Conservation (phyloP, 2,113 vertebrate genomes). For the Sterrhoptilus dennistouni region DNA sequence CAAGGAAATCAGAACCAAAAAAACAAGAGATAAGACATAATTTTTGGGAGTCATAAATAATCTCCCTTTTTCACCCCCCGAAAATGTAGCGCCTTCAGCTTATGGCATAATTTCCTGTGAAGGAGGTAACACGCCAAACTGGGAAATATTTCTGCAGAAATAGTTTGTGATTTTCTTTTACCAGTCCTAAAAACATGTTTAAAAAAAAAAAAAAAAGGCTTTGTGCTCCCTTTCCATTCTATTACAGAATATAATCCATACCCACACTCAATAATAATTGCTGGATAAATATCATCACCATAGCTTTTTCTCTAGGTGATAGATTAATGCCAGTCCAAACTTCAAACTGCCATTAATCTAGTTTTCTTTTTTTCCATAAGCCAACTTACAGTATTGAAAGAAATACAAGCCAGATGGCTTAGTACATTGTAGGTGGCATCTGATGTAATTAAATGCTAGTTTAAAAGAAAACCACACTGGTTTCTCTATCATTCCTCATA, state of each 20-base stretch:
- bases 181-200: not conserved
- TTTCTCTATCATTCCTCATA: not conserved
- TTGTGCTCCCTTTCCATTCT: not conserved
- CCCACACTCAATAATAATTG: not conserved
- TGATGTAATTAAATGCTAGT: not conserved
- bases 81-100: not conserved
- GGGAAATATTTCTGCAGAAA: not conserved
- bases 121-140: not conserved
- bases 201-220: not conserved
- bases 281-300: not conserved
- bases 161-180: not conserved
- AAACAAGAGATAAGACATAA: not conserved
- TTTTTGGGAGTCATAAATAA: not conserved
- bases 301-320: not conserved
- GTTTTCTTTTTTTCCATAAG: not conserved
- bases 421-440: not conserved
- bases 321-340: not conserved
- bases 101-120: not conserved
- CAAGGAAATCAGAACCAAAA: not conserved
- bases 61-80: rapidly evolving
- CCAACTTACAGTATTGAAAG: not conserved
- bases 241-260: not conserved
- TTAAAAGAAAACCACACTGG: not conserved
- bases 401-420: not conserved
- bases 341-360: not conserved